Conservation (phyloP, 2,888 invertebrate species). For the Tinea semifulvella region DNA sequence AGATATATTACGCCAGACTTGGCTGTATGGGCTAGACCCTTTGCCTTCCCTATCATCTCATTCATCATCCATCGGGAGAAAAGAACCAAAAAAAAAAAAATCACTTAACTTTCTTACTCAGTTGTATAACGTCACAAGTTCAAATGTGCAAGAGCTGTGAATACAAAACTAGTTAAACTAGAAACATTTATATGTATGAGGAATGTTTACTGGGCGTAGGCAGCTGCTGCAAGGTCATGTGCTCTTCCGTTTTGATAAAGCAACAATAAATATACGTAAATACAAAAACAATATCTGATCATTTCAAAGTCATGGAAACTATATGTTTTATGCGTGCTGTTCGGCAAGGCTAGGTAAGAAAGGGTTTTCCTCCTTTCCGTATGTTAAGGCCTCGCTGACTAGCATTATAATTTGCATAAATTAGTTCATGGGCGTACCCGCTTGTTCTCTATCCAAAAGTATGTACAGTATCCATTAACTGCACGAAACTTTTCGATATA, state of each 20-base stretch:
- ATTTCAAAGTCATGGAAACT: background rate
- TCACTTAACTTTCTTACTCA: background rate
- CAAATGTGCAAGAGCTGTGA: background rate
- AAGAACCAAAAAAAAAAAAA: too few species aligned
- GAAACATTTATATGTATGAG: constrained; percentile 5
- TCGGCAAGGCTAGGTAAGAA: background rate
- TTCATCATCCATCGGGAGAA: too few species aligned
- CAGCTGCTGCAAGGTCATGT: background rate
- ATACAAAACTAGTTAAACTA: constrained; percentile 7
- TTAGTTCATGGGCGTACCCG: constrained; percentile 10
- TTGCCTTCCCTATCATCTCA: too few species aligned
- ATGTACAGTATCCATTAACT: constrained; percentile 5
- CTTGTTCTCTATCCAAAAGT: background rate
- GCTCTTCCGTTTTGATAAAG: constrained; percentile 10
- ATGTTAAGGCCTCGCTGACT: constrained; percentile 1
- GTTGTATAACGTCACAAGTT: background rate
- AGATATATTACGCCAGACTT: too few species aligned
- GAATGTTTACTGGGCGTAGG: background rate
- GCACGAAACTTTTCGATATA: background rate
- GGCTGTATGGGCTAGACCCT: too few species aligned
- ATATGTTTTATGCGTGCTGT: background rate
- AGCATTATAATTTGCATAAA: constrained; percentile 10
- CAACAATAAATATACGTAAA: background rate
- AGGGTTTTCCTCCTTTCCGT: constrained; percentile 11
- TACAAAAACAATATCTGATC: background rate